Conservation (phyloP, 2,888 invertebrate genomes). For the Caenorhabditis sinica region DNA sequence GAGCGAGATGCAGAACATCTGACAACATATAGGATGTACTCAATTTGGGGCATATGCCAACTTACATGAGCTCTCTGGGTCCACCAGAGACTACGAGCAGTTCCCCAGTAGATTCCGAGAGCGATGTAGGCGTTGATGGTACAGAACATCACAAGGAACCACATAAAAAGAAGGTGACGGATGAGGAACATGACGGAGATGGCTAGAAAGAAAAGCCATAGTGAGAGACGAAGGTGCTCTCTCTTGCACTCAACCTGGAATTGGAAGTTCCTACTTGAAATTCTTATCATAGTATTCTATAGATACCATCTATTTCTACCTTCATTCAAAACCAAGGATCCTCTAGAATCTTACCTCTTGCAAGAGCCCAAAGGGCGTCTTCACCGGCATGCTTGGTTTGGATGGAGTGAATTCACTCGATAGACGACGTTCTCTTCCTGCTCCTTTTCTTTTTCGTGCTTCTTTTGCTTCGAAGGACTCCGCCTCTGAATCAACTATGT, state of each 20-base stretch:
- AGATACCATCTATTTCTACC: not conserved
- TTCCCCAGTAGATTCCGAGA: slow-evolving; percentile 39
- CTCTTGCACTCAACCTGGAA: slow-evolving; percentile 36
- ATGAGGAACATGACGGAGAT: slow-evolving; percentile 48
- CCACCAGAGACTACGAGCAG: slow-evolving; percentile 35
- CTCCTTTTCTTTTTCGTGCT: not conserved
- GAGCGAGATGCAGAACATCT: slow-evolving; percentile 29
- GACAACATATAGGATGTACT: not conserved
- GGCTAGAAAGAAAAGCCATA: slow-evolving; percentile 47
- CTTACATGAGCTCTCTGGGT: slow-evolving; percentile 36
- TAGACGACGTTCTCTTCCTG: slow-evolving; percentile 18
- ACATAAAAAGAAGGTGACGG: slow-evolving; percentile 47
- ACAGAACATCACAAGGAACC: slow-evolving; percentile 49
- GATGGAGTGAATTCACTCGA: slow-evolving; percentile 1
- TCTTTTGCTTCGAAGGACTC: slow-evolving; percentile 1
- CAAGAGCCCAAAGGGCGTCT: slow-evolving; percentile 46
- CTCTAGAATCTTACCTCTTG: slow-evolving; percentile 21
- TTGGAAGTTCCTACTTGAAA: not conserved
- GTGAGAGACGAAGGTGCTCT: slow-evolving; percentile 42
- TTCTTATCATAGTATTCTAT: not conserved
- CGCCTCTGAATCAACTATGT: slow-evolving; percentile 20
- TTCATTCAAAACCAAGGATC: not conserved
- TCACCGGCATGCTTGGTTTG: slow-evolving; percentile 32
- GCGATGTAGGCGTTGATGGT: slow-evolving; percentile 46
- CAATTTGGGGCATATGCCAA: not conserved